Evolutionary conservation across 2,888 invertebrate genomes (phyloP), one percentile per base, ranked within the genome.

Genomic region (Entomobrya multifasciata): DNA sequence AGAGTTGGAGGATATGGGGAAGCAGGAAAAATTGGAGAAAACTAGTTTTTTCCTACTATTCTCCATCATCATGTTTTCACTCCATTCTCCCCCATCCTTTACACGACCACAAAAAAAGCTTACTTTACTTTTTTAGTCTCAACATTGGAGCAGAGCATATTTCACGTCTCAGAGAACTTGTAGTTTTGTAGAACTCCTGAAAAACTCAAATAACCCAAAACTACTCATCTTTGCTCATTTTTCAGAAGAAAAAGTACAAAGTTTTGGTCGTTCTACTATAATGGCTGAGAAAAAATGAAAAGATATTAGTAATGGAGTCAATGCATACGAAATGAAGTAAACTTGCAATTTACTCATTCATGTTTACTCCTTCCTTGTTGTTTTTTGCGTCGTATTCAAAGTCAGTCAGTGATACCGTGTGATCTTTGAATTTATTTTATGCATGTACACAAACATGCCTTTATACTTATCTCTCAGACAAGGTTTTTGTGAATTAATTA

Each of bases 161-260:
- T 74, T 74, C 36, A 74, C 74, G 55, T 74, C 30, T 74, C 27
- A 55, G 30, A 25, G 72, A 52, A 36, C 30, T 30, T 55, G 74
- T 55, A 74, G 74, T 74, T 74, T 11, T 74, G n/a, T 74, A 52
- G 55, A 74, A 74, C 74, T 74, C 74, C 30, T 11, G 52, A 36
- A 36, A 74, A 74, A 74, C 74, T 74, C 74, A 74, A 74, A 74
- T 74, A 74, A 74, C 74, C 74, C 55, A 74, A 74, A 74, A 74
- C 74, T 74, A 74, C 52, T 36, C 74, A 74, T 74, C 55, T 30
- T 30, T 1, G 27, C 74, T 30, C 55, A 74, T 74, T 74, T 70
- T 74, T 55, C 27, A 67, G 36, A 67, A 30, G 41, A 67, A 30
- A 36, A 65, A 41, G 49, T 49, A 49, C 44, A 67, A 72, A 72